Conservation (phyloP, 2,888 invertebrate genomes). For the Villa cingulata region DNA sequence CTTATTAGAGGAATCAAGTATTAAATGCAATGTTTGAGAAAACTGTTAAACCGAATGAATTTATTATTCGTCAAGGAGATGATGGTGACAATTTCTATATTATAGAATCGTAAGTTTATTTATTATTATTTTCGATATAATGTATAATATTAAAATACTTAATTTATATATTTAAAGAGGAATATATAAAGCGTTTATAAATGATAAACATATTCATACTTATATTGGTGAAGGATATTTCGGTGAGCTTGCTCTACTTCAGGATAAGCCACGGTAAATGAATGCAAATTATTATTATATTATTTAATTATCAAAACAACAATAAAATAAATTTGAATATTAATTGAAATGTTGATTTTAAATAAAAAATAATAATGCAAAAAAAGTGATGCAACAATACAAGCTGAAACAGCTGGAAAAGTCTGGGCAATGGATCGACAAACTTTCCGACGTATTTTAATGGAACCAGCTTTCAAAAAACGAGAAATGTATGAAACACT, state of each 20-base stretch:
- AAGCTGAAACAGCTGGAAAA: conserved; percentile 67
- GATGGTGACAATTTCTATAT: conserved; percentile 99
- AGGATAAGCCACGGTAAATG: conserved; percentile 78
- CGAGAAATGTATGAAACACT: conserved; percentile 94
- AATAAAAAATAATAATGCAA: neutral
- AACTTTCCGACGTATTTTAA: conserved; percentile 89
- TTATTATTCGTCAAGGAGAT: conserved; percentile 88
- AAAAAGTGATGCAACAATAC: conserved; percentile 72
- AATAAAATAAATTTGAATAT: no score
- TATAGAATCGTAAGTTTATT: conserved; percentile 72
- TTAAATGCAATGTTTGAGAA: conserved; percentile 98
- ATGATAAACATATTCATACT: conserved; percentile 59
- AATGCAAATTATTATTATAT: neutral
- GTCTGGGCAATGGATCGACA: conserved; percentile 98
- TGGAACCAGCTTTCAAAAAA: conserved; percentile 95
- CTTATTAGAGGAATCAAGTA: conserved; percentile 62
- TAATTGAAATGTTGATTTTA: neutral
- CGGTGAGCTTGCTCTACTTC: conserved; percentile 92
- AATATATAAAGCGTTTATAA: conserved; percentile 63
- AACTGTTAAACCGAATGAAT: conserved; percentile 68
- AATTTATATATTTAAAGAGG: conserved; percentile 42
- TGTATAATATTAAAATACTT: neutral
- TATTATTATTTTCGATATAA: neutral
- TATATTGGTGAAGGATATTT: conserved; percentile 88
- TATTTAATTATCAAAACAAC: neutral